These are phyloP conservation scores for Caranx melampygus DNA, from an alignment of 2,113 vertebrate species.

Conservation along the genomic window DNA sequence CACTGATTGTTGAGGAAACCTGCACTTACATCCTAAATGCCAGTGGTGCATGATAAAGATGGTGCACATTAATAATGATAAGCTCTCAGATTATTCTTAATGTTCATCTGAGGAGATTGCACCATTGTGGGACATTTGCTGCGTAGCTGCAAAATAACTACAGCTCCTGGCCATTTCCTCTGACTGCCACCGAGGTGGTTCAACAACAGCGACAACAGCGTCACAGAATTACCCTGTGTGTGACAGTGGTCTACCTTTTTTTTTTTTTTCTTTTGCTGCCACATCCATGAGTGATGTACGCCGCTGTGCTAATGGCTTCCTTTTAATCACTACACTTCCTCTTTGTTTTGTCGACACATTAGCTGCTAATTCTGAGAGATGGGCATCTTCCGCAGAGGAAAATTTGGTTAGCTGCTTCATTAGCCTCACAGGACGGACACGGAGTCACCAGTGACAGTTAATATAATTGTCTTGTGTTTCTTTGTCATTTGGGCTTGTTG, in stretches of 20 bases:
- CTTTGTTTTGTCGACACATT: conserved; percentile 52
- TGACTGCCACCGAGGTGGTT: conserved; percentile 21
- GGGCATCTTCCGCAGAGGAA: conserved; percentile 34
- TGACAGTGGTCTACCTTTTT: conserved; percentile 11
- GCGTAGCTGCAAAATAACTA: conserved; percentile 26
- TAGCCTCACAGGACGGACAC: not conserved
- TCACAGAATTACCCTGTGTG: conserved; percentile 4
- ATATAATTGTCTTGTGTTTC: not conserved
- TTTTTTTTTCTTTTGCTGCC: not conserved
- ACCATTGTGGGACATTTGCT: conserved; percentile 37
- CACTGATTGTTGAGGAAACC: not conserved
- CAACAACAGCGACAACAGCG: conserved; percentile 5
- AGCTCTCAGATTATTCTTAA: not conserved
- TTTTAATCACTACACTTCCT: conserved; percentile 47
- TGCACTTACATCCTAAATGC: conserved; percentile 11
- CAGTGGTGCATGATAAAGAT: not conserved
- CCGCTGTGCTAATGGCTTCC: conserved; percentile 10
- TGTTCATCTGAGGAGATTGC: conserved; percentile 26
- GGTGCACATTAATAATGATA: conserved; percentile 16
- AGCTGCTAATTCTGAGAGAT: conserved; percentile 49
- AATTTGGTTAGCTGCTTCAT: conserved; percentile 52
- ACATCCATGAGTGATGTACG: conserved; percentile 25
- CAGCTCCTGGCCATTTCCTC: conserved; percentile 29
- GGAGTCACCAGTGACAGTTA: not conserved
- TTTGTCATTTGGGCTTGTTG: not conserved